Percentiles rank a stretch among this genome's conserved stretches.
Evolutionary conservation across 2,113 vertebrate species (phyloP).

Genomic region (Anser brachyrhynchus): DNA sequence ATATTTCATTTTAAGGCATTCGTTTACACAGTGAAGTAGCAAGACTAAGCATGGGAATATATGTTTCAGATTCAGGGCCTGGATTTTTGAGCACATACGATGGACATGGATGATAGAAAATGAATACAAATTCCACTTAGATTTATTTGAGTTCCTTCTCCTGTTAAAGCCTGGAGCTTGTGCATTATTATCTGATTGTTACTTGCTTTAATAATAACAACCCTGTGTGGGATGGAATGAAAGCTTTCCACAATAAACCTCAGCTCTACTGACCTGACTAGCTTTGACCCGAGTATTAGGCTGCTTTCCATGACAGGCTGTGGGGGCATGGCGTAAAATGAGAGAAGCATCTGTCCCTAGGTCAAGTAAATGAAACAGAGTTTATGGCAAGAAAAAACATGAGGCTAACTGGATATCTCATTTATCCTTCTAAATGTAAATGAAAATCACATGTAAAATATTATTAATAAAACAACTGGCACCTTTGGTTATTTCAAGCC

Average conservation of each 20-base stretch:
- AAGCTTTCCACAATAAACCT: neutral
- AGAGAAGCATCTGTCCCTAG: neutral
- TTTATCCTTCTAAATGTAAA: slow-evolving; percentile 39
- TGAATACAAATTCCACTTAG: neutral
- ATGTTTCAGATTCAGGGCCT: neutral
- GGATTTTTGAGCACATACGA: neutral
- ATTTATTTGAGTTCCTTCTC: neutral
- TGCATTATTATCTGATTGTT: neutral
- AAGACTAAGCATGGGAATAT: neutral
- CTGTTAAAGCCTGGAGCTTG: neutral
- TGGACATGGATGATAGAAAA: neutral
- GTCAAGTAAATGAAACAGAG: neutral
- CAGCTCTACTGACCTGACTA: neutral
- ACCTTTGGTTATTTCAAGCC: slow-evolving; percentile 58
- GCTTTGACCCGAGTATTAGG: neutral
- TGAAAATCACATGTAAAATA: slow-evolving; percentile 58
- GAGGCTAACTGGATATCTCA: slow-evolving; percentile 4
- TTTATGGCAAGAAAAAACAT: neutral
- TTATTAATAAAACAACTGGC: slow-evolving; percentile 57
- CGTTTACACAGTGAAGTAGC: neutral
- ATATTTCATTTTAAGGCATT: neutral
- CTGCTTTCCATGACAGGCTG: neutral
- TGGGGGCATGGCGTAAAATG: neutral
- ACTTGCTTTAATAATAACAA: neutral
- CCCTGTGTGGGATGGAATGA: neutral